phyloP scores from a whole-genome alignment of 2,113 vertebrate genomes.

The Silurus glanis region DNA sequence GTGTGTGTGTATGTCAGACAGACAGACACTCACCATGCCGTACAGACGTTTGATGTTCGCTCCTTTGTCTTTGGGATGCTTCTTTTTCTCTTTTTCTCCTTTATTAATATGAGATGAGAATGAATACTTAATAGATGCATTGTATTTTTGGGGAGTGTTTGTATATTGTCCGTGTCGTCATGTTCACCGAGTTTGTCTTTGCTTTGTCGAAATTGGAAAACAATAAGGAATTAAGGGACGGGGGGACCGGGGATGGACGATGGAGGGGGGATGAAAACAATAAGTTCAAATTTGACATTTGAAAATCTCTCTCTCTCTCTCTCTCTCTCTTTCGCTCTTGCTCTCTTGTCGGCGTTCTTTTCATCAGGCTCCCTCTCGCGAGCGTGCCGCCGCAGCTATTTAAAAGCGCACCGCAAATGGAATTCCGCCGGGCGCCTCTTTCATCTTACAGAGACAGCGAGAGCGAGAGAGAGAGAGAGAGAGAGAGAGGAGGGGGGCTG shows the following conservation, averaged over 20 bases:
- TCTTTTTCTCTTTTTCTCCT: constrained; percentile 30
- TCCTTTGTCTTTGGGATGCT: constrained; percentile 48
- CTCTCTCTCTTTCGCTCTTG: not conserved
- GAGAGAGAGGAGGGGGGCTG: not conserved
- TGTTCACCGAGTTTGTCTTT: not conserved
- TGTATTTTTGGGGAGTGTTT: not conserved
- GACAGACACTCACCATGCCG: not conserved
- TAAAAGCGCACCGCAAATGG: constrained; percentile 52
- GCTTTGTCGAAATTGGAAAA: not conserved
- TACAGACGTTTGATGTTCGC: constrained; percentile 42
- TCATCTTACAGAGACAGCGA: constrained; percentile 35
- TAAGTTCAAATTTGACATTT: not conserved
- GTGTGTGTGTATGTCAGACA: constrained; percentile 1
- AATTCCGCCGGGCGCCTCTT: constrained; percentile 48
- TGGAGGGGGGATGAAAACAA: not conserved
- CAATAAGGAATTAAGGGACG: too few relatives aligned
- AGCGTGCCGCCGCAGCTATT: constrained; percentile 48
- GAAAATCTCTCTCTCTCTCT: not conserved
- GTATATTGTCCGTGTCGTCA: not conserved
- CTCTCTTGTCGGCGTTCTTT: constrained; percentile 26
- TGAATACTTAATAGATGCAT: constrained; percentile 7
- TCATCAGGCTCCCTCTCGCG: constrained; percentile 41
- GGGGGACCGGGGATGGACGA: too few relatives aligned
- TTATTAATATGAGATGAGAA: constrained; percentile 10
- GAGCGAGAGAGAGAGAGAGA: not conserved